Evolutionary conservation across 2,797 vertebrate species (phyloP).

Genomic region (Myotis daubentonii): DNA sequence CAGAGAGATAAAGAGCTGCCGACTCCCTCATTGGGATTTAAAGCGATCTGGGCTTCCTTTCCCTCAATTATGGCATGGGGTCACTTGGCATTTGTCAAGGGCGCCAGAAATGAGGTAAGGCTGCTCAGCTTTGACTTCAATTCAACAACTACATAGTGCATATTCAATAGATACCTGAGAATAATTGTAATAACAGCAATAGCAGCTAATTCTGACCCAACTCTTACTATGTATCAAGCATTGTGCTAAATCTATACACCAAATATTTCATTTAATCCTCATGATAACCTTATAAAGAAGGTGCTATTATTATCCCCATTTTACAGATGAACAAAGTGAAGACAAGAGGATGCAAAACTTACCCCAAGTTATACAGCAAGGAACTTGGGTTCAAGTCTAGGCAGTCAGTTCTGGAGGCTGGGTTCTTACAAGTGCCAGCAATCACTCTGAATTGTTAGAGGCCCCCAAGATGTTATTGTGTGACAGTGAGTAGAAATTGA

Average conservation of each 20-base stretch:
- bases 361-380: not conserved
- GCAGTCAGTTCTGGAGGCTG: not conserved
- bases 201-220: not conserved
- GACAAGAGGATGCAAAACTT: not conserved
- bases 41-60: constrained; percentile 41
- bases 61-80: accelerated
- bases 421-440: not conserved
- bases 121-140: not conserved
- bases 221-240: not conserved
- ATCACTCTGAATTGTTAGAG: not conserved
- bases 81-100: constrained; percentile 21
- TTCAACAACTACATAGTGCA: not conserved
- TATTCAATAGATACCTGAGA: not conserved
- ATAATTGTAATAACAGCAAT: not conserved
- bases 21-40: constrained; percentile 50
- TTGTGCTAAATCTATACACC: not conserved
- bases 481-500: not conserved
- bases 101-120: not conserved
- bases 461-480: not conserved
- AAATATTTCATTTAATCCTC: not conserved
- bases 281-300: not conserved
- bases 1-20: not conserved
- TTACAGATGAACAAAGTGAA: not conserved
- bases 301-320: not conserved
- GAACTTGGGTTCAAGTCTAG: not conserved